Evolutionary conservation across 2,888 invertebrate genomes (phyloP), one percentile per base, ranked within the genome.

Genomic region (Zootermopsis nevadensis): DNA sequence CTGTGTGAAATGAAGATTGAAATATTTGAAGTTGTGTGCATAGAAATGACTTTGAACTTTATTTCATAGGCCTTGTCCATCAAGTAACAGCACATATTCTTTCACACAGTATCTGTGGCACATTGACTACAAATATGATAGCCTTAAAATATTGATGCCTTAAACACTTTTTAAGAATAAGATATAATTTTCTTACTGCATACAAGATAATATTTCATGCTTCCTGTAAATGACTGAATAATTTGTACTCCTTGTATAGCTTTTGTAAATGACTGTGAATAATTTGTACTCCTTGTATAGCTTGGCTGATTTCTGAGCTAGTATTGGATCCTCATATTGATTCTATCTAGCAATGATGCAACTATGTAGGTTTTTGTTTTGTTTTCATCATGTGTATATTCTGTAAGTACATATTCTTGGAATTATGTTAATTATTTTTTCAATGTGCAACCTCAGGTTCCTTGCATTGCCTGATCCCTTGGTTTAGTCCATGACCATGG

Each of bases 101-200:
- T 69, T 30, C 33, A 33, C 15, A 24, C 33, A 19, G 33, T 69
- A 69, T n/a, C n/a, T n/a, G n/a, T 30, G 15, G 69, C 33, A 33
- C 22, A 69, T 33, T 22, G 33, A 69, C 69, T 69, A 12, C 69
- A 69, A n/a, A 31, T 69, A 69, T 67, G 30, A 69, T n/a, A 48
- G 69, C 69, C 69, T 69, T 69, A 33, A 69, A 69, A 33, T 69
- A 31, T 33, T 33, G 33, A 69, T 69, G 69, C 69, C 69, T 69
- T 69, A 69, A 15, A 60, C 60, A 60, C 48, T 27, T 60, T 60
- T 60, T 60, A 60, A 60, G 60, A 60, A 60, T 24, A n/a, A 27
- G 27, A 27, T 15, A 60, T 12, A 60, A 60, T 6, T 38, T 38
- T 7, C 38, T 38, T 48, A 19, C 15, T 48, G 48, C 0, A 19